Evolutionary conservation across 2,113 vertebrate genomes (phyloP), one percentile per base, ranked within the genome.

Genomic region (Psettodes erumei): DNA sequence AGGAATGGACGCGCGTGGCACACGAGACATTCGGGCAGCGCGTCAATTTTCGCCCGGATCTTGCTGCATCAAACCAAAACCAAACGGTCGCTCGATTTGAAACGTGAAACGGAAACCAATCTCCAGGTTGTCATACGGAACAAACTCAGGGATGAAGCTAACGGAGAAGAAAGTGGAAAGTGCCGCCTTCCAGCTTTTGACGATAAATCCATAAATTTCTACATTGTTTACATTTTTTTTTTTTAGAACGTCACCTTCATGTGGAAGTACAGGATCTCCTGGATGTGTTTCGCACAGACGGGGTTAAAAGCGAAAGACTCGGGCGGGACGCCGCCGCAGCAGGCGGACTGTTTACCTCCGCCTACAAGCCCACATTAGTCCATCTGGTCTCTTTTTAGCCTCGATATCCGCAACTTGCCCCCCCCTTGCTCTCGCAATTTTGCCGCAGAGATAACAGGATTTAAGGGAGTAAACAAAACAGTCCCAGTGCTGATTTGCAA

Each of bases 41-140:
- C n/a, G n/a, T n/a, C n/a, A n/a, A n/a, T n/a, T n/a, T n/a, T n/a
- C n/a, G n/a, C n/a, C n/a, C n/a, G n/a, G n/a, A n/a, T 27, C 19
- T 59, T 67, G 54, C 21, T 10, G 15, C 18, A n/a, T 30, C 12
- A 10, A 48, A 72, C 47, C 45, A n/a, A 71, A 45, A 30, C 11
- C 33, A 35, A 35, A 35, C 6, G n/a, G n/a, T 12, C 16, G 59
- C 25, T 47, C 25, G 48, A 75, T 70, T 71, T 43, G 38, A 21
- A n/a, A 19, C 23, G 28, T 42, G 51, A 69, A 59, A 55, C n/a
- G 54, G 6, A 25, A 63, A 56, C 48, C 53, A 30, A 66, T 68
- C 32, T 33, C 33, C 40, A 21, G 38, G 37, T 32, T 55, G 50
- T 55, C 42, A 25, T 25, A 42, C 18, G 4, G 19, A 43, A n/a